Evolutionary conservation across 2,113 vertebrate genomes (phyloP).

Genomic region (Apeltes quadracus): DNA sequence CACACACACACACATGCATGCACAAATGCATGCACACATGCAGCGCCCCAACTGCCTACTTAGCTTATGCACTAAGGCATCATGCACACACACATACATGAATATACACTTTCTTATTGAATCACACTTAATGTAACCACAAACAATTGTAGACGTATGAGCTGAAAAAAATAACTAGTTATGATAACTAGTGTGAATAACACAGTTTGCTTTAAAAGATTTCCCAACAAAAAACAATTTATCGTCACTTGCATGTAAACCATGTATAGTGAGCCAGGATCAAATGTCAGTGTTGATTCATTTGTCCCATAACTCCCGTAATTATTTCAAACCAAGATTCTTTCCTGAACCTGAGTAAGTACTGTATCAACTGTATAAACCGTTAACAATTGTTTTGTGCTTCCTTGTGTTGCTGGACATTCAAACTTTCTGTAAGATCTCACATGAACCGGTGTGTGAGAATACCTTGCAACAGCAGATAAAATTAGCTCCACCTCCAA

Average conservation of each 20-base stretch:
- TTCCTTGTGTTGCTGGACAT: neutral
- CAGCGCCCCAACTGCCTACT: neutral
- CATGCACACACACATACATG: neutral
- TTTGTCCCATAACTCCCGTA: too few species aligned
- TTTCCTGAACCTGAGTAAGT: neutral
- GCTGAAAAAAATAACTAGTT: neutral
- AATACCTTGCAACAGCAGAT: neutral
- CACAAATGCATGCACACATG: constrained; percentile 12
- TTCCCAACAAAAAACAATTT: neutral
- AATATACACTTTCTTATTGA: neutral
- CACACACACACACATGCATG: constrained; percentile 15
- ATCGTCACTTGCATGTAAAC: neutral
- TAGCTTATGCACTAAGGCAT: neutral
- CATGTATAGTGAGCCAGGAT: neutral
- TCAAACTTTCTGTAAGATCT: neutral
- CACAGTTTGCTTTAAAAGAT: neutral
- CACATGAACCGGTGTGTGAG: neutral
- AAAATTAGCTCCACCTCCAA: neutral
- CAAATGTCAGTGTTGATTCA: neutral
- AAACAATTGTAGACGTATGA: neutral
- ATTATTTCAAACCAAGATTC: neutral
- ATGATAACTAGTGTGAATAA: neutral
- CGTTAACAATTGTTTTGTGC: neutral
- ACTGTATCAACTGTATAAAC: neutral
- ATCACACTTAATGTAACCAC: neutral